phyloP scores from a whole-genome alignment of 2,797 vertebrate species.

The Brachyrhaphis roseni region DNA sequence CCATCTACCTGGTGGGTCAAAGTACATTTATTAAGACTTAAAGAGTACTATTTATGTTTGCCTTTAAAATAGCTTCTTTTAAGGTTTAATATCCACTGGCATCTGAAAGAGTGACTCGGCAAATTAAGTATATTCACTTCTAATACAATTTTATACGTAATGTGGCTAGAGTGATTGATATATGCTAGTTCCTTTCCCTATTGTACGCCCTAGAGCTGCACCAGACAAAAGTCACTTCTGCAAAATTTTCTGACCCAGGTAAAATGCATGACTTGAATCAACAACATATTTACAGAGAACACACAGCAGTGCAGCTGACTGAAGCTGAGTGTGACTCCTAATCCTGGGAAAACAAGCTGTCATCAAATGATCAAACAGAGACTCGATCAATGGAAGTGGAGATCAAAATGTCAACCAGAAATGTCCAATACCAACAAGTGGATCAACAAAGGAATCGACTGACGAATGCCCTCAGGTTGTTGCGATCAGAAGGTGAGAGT shows the following conservation, averaged over 20 bases:
- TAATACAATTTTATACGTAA: background rate
- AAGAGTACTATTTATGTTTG: background rate
- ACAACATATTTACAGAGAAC: slow-evolving; percentile 31
- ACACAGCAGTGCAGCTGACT: slow-evolving; percentile 15
- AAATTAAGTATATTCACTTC: background rate
- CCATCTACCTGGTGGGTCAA: slow-evolving; percentile 4
- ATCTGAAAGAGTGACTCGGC: background rate
- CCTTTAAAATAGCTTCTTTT: background rate
- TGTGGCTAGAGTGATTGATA: background rate
- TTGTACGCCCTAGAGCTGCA: background rate
- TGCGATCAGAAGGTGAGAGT: slow-evolving; percentile 11
- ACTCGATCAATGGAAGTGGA: slow-evolving; percentile 54
- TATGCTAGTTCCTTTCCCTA: background rate
- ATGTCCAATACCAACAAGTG: slow-evolving; percentile 39
- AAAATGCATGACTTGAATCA: slow-evolving; percentile 26
- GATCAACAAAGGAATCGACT: slow-evolving; percentile 56
- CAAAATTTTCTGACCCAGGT: slow-evolving; percentile 27
- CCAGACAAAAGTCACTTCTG: slow-evolving; percentile 10
- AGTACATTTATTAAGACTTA: slow-evolving; percentile 6
- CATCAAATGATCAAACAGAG: slow-evolving; percentile 68
- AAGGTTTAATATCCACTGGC: slow-evolving; percentile 4
- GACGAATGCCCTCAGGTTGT: slow-evolving; percentile 29
- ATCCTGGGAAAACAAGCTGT: slow-evolving; percentile 62
- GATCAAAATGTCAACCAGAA: slow-evolving; percentile 64
- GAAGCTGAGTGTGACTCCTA: slow-evolving; percentile 32